Conservation (phyloP, 2,113 vertebrate genomes). For the Columba janthina region DNA sequence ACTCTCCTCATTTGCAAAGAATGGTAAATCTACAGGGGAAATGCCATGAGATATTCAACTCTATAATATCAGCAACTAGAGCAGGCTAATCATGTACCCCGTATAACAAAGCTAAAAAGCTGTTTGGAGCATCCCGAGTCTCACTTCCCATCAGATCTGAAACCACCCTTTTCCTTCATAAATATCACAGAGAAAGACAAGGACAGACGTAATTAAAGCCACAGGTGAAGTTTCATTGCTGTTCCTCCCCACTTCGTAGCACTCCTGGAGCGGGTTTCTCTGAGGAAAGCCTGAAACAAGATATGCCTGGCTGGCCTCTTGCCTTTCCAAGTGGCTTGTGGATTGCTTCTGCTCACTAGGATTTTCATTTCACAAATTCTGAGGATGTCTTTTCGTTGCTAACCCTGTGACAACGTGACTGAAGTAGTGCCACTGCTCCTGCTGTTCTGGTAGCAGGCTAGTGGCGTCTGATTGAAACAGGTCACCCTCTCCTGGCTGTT, state of each 20-base stretch:
- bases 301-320: fast-evolving
- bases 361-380: background rate
- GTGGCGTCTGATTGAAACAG: background rate
- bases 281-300: background rate
- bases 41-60: background rate
- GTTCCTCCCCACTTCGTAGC: background rate
- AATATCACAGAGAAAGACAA: background rate
- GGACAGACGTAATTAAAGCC: background rate
- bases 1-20: background rate
- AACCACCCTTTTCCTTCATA: background rate
- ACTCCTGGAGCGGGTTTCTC: background rate
- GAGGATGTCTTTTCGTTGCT: background rate
- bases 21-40: background rate
- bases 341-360: background rate
- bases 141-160: fast-evolving
- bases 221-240: background rate
- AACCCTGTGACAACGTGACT: background rate
- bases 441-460: background rate
- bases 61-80: background rate
- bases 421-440: background rate
- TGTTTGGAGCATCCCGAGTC: background rate
- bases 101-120: background rate
- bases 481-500: background rate
- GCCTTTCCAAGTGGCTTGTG: background rate
- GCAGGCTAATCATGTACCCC: background rate